Base-by-base conservation (phyloP, 2,113 vertebrate species). In the Pseudorasbora parva region DNA sequence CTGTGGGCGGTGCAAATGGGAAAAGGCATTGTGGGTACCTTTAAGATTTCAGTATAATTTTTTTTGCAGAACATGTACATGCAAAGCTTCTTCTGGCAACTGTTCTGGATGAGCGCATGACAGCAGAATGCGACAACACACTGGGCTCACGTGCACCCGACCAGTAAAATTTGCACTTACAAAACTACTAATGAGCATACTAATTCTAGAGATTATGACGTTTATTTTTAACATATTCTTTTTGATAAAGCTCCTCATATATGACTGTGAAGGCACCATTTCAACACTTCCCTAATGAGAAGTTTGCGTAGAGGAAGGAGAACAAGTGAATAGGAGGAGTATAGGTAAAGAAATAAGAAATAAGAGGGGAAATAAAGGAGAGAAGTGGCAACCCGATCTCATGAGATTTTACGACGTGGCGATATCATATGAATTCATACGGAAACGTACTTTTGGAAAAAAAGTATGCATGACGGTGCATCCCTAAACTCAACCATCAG, bases 161-260 rank as follows among this genome's bases (percentile, higher is more conserved):
- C 62, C 69, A 64, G 72, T 85, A 74, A 74, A 71, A 82, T 81
- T 87, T 90, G 89, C 86, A 90, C 88, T 89, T 89, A 86, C 45
- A 76, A 84, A 84, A 86, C 73, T 84, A 78, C 72, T 84, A 87
- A 76, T 77, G 77, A 87, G 30, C 71, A 86, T 59, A 87, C 62
- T 84, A 86, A 82, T 64, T 57, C 11, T 84, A 84, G 82, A 69
- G 80, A 76, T 83, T 79, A 81, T 25, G 54, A 59, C 72, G 69
- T 59, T 78, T 69, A 86, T 71, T 47, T 71, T 82, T 64, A 85
- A 72, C 62, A 59, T 71, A 72, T 81, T 69, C 73, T 54, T 84
- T 78, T 83, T 85, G 64, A 69, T 81, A 37, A 81, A 68, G 78
- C 78, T 81, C 21, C 60, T 54, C 21, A 17, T 81, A 37, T 49